Evolutionary conservation across 2,797 vertebrate genomes (phyloP), one percentile per base, ranked within the genome.

Genomic region (Tragelaphus oryx): DNA sequence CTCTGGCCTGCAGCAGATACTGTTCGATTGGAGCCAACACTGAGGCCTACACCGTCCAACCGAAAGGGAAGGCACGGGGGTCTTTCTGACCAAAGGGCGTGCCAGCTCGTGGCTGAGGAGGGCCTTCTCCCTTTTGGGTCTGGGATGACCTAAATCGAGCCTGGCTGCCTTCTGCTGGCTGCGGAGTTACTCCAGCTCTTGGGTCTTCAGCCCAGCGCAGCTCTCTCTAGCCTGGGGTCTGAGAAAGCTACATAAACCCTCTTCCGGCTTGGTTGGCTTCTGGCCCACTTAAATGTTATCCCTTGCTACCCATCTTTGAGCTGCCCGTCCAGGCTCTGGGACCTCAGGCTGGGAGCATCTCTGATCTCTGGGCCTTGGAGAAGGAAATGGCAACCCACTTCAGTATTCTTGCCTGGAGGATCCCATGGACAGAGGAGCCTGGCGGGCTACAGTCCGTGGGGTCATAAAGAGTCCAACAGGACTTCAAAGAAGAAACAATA

Each of bases 61-160:
- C 30, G 7, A 46, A 17, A 1, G 1, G 24, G 10, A 33, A 6
- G 14, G 37, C 24, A 6, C 0, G 0, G 6, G 3, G 80, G 17
- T 33, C 76, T 78, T 87, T 57, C 78, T 4, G 30, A 57, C 44
- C 50, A 8, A 37, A 5, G 2, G 78, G 57, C 7, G 22, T 2
- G n/a, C 75, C 57, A 26, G 17, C 22, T 8, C 2, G 2, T 4
- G 13, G 48, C 60, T 4, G 22, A 89, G 50, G 57, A 44, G 13
- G 33, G 14, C 41, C 9, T 65, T 86, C 20, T 78, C 57, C 62
- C 4, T 5, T 48, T 30, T 13, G 48, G 8, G 8, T 41, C 48
- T 26, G 4, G 17, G 30, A 48, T 6, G 18, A 84, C 41, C 41
- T 78, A 28, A 13, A 62, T 46, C 26, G 33, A 52, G 22, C 37